Conservation (phyloP, 2,113 vertebrate genomes). For the Accipiter cooperii region DNA sequence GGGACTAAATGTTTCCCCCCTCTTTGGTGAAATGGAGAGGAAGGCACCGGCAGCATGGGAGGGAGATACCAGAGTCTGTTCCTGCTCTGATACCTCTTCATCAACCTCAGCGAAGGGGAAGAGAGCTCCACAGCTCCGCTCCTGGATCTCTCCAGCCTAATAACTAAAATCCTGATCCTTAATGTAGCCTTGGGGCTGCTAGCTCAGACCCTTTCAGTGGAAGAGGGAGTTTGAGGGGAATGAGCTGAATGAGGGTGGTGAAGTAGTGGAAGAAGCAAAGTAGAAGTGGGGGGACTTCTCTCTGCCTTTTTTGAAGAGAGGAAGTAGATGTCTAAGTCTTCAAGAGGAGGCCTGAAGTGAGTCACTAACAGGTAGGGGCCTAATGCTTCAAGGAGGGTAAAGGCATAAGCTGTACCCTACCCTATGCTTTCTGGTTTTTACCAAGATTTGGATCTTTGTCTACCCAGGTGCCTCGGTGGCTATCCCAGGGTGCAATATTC, state of each 20-base stretch:
- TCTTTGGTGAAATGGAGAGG: neutral
- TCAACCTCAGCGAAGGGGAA: neutral
- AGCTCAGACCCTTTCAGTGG: neutral
- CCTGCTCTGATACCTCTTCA: neutral
- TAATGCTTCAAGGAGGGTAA: neutral
- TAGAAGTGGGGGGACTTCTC: fast-evolving
- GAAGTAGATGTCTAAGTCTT: neutral
- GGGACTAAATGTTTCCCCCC: neutral
- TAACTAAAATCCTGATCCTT: neutral
- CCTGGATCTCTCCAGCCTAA: neutral
- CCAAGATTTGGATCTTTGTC: neutral
- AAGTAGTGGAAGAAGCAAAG: neutral
- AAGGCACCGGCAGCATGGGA: neutral
- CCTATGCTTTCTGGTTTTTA: neutral
- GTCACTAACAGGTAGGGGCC: neutral
- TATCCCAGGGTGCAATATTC: neutral
- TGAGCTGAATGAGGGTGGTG: neutral
- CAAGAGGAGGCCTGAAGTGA: neutral
- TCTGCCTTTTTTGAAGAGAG: neutral
- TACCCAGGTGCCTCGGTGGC: neutral
- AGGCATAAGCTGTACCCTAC: neutral
- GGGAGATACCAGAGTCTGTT: neutral
- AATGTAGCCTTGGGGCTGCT: neutral
- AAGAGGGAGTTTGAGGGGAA: neutral
- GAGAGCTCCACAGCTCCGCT: neutral